Evolutionary conservation across 1,140 invertebrate species (phyloP).

Genomic region (Eriocheir sinensis): DNA sequence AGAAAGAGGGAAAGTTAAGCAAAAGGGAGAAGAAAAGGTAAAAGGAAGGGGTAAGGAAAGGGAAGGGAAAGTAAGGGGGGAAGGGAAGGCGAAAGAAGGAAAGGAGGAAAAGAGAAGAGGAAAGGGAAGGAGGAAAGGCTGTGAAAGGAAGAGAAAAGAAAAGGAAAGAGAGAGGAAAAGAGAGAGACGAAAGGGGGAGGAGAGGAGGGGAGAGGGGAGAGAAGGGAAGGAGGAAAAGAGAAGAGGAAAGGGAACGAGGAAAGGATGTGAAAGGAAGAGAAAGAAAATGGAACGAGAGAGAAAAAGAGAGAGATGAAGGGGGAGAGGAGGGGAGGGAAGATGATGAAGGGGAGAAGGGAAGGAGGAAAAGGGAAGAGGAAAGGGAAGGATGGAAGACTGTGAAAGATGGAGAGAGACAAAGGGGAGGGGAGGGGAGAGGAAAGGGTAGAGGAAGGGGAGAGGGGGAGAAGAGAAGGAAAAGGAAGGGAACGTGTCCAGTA

Average conservation of each 20-base stretch:
- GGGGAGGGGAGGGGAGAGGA: background rate
- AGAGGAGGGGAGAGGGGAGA: too few relatives aligned
- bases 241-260: too few relatives aligned
- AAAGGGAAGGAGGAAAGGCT: background rate
- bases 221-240: too few relatives aligned
- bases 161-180: too few relatives aligned
- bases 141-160: background rate
- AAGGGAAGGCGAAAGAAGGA: background rate
- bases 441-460: background rate
- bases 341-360: too few relatives aligned
- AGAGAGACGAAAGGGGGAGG: too few relatives aligned
- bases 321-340: too few relatives aligned
- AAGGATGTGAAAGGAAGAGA: too few relatives aligned
- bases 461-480: background rate
- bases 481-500: too few relatives aligned
- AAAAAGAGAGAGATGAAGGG: too few relatives aligned
- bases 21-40: background rate
- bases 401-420: background rate
- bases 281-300: background rate
- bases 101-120: background rate
- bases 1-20: background rate
- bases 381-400: too few relatives aligned
- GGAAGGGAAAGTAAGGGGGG: background rate
- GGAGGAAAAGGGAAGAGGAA: too few relatives aligned
- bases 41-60: background rate